Percentiles rank a stretch among this genome's conserved stretches.
Conservation (phyloP, 2,888 invertebrate species). For the Watsonalla binaria region DNA sequence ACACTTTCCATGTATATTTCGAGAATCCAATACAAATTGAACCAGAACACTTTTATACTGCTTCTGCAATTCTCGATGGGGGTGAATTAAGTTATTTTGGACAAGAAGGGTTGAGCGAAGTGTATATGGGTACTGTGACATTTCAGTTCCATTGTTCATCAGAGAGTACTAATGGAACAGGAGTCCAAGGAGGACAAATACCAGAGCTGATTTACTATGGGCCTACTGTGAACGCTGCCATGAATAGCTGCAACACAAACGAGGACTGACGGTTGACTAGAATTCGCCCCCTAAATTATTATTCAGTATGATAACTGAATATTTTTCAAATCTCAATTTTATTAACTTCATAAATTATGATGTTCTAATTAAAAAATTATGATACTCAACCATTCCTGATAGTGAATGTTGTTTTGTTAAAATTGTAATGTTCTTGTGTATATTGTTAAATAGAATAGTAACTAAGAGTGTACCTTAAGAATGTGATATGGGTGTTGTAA, state of each 20-base stretch:
- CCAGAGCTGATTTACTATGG: constrained; percentile 98
- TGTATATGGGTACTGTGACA: constrained; percentile 93
- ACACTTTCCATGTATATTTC: constrained; percentile 92
- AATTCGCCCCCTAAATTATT: constrained; percentile 47
- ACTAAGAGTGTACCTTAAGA: constrained; percentile 57
- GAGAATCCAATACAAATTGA: constrained; percentile 93
- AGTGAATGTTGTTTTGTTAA: constrained; percentile 55
- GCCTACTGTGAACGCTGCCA: constrained; percentile 79
- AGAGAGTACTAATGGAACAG: constrained; percentile 98
- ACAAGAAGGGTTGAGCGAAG: constrained; percentile 97
- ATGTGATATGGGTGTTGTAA: constrained; percentile 77
- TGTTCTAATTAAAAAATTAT: constrained; percentile 5
- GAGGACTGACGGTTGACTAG: constrained; percentile 72
- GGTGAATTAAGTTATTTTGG: constrained; percentile 97
- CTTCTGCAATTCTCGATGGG: constrained; percentile 96
- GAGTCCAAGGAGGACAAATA: constrained; percentile 98
- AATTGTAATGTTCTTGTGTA: constrained; percentile 53
- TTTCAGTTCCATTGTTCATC: constrained; percentile 99
- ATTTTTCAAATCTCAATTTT: constrained; percentile 23
- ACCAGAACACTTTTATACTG: constrained; percentile 95
- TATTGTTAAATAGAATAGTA: constrained; percentile 61
- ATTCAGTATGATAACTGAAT: constrained; percentile 46
- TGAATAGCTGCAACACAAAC: constrained; percentile 59
- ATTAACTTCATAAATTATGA: constrained; percentile 20
- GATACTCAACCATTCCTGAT: constrained; percentile 55